These are phyloP conservation scores for Branchellion lobata DNA, from an alignment of 2,888 invertebrate species.

Conservation along the genomic window DNA sequence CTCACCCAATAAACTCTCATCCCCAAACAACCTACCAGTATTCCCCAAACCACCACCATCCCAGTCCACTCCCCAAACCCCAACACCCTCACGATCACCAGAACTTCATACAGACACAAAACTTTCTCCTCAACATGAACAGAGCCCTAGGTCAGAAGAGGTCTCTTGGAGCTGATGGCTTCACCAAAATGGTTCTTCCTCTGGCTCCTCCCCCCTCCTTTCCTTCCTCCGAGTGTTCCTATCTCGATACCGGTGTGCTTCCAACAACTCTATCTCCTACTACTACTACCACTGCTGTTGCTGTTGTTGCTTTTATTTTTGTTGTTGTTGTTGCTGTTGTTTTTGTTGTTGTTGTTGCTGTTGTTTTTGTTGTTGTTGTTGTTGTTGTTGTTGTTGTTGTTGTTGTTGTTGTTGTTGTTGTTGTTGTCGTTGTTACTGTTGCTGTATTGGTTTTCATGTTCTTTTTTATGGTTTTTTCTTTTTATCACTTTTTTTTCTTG, in stretches of 20 bases:
- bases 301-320: too few relatives aligned
- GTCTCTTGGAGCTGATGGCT: conserved; percentile 32
- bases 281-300: too few relatives aligned
- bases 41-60: neutral
- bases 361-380: too few relatives aligned
- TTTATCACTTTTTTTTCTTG: too few relatives aligned
- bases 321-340: too few relatives aligned
- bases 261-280: too few relatives aligned
- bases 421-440: too few relatives aligned
- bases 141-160: conserved; percentile 42
- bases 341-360: too few relatives aligned
- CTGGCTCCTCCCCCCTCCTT: conserved; percentile 43
- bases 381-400: too few relatives aligned
- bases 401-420: too few relatives aligned
- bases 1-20: neutral
- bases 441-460: too few relatives aligned
- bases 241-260: conserved; percentile 45
- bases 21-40: neutral
- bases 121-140: conserved; percentile 46
- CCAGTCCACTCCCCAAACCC: neutral
- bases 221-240: conserved; percentile 36
- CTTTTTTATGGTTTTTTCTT: too few relatives aligned
- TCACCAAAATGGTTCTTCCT: conserved; percentile 35
- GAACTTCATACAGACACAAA: conserved; percentile 37
- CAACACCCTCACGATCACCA: neutral